Evolutionary conservation across 2,797 vertebrate genomes (phyloP).

Genomic region (Pristis pectinata): DNA sequence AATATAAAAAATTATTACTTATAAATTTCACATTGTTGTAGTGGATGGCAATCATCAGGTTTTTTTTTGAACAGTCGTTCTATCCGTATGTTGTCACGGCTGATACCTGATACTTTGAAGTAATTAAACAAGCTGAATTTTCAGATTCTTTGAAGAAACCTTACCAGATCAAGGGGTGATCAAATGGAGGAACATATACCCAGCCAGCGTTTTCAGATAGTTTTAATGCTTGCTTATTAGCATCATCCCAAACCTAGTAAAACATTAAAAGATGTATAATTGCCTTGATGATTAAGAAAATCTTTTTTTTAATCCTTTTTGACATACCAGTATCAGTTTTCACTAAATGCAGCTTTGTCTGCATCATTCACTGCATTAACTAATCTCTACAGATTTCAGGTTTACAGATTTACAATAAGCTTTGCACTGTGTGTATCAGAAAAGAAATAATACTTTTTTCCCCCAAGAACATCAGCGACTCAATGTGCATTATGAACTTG

Average conservation of each 20-base stretch:
- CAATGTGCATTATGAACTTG: neutral
- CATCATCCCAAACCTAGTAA: slow-evolving; percentile 67
- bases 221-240: slow-evolving; percentile 59
- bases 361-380: neutral
- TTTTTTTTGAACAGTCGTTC: too few species aligned
- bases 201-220: slow-evolving; percentile 56
- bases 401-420: neutral
- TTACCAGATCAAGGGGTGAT: slow-evolving; percentile 68
- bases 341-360: neutral
- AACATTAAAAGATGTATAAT: neutral
- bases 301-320: neutral
- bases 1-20: neutral
- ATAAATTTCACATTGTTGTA: too few species aligned
- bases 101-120: neutral
- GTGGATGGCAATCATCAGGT: too few species aligned
- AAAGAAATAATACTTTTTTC: neutral
- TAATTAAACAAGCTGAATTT: neutral
- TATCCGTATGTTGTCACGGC: neutral
- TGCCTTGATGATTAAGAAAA: too few species aligned
- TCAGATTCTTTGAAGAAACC: neutral
- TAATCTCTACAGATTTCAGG: neutral
- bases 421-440: neutral
- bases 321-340: neutral
- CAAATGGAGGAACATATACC: slow-evolving; percentile 60
- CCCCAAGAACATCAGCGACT: neutral